Base-by-base conservation (phyloP, 92 coral and sea anemone species). In the Pocillopora grandis region DNA sequence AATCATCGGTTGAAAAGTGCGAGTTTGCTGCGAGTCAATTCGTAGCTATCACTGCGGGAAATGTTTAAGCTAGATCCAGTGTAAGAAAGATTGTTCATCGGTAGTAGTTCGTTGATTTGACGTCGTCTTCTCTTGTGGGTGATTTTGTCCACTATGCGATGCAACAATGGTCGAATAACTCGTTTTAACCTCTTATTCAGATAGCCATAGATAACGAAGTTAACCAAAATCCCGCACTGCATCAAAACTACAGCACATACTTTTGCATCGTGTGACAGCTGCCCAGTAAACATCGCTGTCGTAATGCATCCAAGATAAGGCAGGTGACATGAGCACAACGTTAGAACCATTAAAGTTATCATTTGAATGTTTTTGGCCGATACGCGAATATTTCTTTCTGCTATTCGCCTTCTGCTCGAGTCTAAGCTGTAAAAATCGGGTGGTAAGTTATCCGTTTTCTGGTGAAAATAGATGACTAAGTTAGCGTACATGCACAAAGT, bases 281-380 rank as follows among this genome's bases (percentile, higher is more conserved):
- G 82, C 49, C 94, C 97, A 1, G 90, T 91, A 58, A 89, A 89
- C 88, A 93, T 71, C 66, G 89, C 93, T 10, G 83, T 69, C 60
- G 83, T 36, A 17, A 89, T 71, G 58, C 86, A 36, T 5, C 85
- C 77, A 21, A 91, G 62, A 69, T 91, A 84, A 10, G 81, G 87
- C 79, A 89, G 72, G 71, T 90, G 86, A 66, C 97, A 90, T 68
- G 86, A 81, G 70, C 88, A 86, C 67, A 87, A 72, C 10, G 90
- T 72, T 36, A 83, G 88, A 1, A 82, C 79, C 0, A 89, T 78
- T 23, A 93, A 75, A 16, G 81, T 87, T 35, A 91, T 88, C 77
- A 93, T 92, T 72, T 87, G 90, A 76, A 91, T 88, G 76, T 93
- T 93, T 83, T 91, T 93, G 77, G 80, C 75, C 71, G 89, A 87